phyloP scores from a whole-genome alignment of 2,113 vertebrate genomes.

The Atractosteus spatula region DNA sequence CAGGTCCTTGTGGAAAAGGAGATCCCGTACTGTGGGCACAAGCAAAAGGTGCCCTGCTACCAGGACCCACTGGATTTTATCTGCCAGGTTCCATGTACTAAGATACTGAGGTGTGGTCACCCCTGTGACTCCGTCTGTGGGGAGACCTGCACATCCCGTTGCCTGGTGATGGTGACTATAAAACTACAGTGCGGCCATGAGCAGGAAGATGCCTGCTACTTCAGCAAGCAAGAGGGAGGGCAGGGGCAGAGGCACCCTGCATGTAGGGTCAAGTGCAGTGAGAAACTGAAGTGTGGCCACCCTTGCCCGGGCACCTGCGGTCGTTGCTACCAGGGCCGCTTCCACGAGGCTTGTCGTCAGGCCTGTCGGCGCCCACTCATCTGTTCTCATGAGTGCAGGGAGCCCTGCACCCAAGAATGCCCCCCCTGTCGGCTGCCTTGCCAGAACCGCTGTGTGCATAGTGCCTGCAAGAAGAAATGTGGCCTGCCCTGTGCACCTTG shows the following conservation, averaged over 20 bases:
- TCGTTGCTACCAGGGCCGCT: conserved; percentile 77
- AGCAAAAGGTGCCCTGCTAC: conserved; percentile 82
- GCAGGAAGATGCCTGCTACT: conserved; percentile 65
- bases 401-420: conserved; percentile 75
- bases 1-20: conserved; percentile 68
- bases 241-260: background rate
- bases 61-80: conserved; percentile 52
- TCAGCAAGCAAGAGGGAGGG: conserved; percentile 2
- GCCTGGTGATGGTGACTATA: conserved; percentile 54
- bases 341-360: conserved; percentile 67
- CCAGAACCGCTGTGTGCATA: conserved; percentile 84
- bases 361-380: conserved; percentile 71
- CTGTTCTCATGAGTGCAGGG: conserved; percentile 81
- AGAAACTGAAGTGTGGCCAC: conserved; percentile 76
- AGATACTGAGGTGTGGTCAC: conserved; percentile 74
- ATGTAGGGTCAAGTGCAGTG: conserved; percentile 62
- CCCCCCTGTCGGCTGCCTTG: conserved; percentile 73
- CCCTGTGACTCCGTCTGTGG: conserved; percentile 70
- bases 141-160: conserved; percentile 55
- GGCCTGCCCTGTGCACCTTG: conserved; percentile 78
- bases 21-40: conserved; percentile 73
- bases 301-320: conserved; percentile 75
- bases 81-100: conserved; percentile 73
- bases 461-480: conserved; percentile 76
- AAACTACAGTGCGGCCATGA: conserved; percentile 75